Evolutionary conservation across 1,140 invertebrate species (phyloP).

Genomic region (Hyphantria cunea): DNA sequence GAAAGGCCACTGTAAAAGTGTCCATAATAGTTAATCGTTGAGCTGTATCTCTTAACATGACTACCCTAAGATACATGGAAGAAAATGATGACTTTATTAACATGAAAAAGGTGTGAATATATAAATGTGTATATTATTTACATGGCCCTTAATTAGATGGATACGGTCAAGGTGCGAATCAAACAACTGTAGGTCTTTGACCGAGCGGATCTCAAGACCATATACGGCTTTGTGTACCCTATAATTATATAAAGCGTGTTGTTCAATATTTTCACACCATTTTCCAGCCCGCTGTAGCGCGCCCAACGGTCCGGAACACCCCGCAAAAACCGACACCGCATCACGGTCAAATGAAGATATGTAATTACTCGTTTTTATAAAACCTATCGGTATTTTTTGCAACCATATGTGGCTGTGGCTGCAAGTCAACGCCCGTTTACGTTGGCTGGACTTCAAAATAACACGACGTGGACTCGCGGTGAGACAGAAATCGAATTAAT

Average conservation of each 20-base stretch:
- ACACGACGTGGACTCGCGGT: conserved; percentile 41
- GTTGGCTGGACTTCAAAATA: conserved; percentile 62
- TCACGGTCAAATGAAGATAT: conserved; percentile 78
- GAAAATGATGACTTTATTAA: too few relatives aligned
- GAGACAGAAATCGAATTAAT: conserved; percentile 12
- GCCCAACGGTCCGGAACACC: conserved; percentile 50
- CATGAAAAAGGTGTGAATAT: too few relatives aligned
- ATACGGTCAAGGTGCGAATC: not conserved
- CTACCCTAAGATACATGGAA: too few relatives aligned
- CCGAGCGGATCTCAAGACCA: conserved; percentile 12
- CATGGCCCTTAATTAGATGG: too few relatives aligned
- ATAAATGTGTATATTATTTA: too few relatives aligned
- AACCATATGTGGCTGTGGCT: conserved; percentile 54
- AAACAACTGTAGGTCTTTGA: conserved; percentile 11
- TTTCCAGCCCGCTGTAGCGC: conserved; percentile 49
- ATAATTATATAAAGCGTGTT: conserved; percentile 38
- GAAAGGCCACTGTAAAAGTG: too few relatives aligned
- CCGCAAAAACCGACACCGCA: conserved; percentile 55
- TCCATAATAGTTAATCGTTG: too few relatives aligned
- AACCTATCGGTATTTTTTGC: conserved; percentile 57
- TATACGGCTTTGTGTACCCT: conserved; percentile 32
- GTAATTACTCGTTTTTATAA: conserved; percentile 69
- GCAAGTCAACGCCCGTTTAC: conserved; percentile 62
- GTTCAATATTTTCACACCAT: conserved; percentile 45
- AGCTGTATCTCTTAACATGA: too few relatives aligned